Conservation (phyloP, 2,113 vertebrate species). For the Poeciliopsis retropinna region DNA sequence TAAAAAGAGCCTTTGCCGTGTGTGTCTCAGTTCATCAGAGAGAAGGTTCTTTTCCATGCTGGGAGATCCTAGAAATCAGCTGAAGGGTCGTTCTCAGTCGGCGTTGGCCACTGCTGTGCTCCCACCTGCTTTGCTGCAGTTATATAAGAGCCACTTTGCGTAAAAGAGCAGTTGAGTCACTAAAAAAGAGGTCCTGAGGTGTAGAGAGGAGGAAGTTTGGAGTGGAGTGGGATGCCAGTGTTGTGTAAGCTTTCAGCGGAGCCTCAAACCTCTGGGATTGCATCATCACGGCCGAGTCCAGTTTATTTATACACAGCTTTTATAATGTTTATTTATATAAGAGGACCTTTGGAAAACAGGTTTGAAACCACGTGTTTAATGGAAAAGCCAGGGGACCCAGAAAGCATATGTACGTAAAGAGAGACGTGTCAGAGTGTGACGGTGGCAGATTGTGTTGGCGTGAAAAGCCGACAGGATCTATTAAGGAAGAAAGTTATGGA, state of each 20-base stretch:
- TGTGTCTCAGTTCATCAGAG: slow-evolving; percentile 28
- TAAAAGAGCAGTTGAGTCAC: slow-evolving; percentile 63
- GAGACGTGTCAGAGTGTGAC: slow-evolving; percentile 23
- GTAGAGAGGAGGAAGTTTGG: slow-evolving; percentile 44
- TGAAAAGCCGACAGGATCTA: slow-evolving; percentile 41
- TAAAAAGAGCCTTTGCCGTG: slow-evolving; percentile 25
- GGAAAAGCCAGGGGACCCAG: background rate
- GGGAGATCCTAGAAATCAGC: slow-evolving; percentile 52
- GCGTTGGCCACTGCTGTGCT: slow-evolving; percentile 11
- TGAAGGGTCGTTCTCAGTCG: slow-evolving; percentile 50
- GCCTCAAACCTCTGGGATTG: slow-evolving; percentile 50
- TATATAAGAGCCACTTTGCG: slow-evolving; percentile 63
- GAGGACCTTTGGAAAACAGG: slow-evolving; percentile 23
- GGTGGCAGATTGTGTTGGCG: slow-evolving; percentile 50
- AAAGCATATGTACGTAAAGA: slow-evolving; percentile 48
- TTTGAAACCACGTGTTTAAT: slow-evolving; percentile 11
- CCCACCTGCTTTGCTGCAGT: slow-evolving; percentile 28
- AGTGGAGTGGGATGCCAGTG: slow-evolving; percentile 58
- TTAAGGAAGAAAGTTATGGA: slow-evolving; percentile 39
- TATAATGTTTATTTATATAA: slow-evolving; percentile 55
- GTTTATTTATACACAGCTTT: slow-evolving; percentile 59
- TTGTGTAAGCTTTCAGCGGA: slow-evolving; percentile 68
- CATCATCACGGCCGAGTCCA: slow-evolving; percentile 53
- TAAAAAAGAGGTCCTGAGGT: slow-evolving; percentile 57
- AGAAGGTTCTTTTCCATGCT: slow-evolving; percentile 19